Evolutionary conservation across 2,797 vertebrate genomes (phyloP).

Genomic region (Carcharodon carcharias): DNA sequence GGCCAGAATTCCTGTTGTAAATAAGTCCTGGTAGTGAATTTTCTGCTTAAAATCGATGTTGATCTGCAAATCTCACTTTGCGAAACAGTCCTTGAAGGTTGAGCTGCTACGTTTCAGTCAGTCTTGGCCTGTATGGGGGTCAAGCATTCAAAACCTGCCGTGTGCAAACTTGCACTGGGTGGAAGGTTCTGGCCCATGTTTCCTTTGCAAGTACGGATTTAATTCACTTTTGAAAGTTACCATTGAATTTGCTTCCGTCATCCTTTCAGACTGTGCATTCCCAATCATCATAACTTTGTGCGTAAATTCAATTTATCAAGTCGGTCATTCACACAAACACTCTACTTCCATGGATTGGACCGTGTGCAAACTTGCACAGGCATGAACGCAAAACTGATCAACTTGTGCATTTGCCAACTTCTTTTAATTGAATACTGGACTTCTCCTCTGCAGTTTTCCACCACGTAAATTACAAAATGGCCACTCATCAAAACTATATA

Average conservation of each 20-base stretch:
- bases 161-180: not conserved
- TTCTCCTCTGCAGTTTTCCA: not conserved
- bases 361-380: not conserved
- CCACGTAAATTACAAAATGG: not conserved
- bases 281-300: too few relatives aligned
- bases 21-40: not conserved
- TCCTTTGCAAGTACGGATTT: too few relatives aligned
- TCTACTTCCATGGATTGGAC: too few relatives aligned
- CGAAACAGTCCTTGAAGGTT: not conserved
- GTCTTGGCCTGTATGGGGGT: not conserved
- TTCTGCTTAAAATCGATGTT: not conserved
- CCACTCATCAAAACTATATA: not conserved
- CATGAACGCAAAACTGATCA: not conserved
- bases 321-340: too few relatives aligned
- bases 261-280: too few relatives aligned
- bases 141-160: not conserved
- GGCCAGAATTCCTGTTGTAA: not conserved
- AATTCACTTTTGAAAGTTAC: too few relatives aligned
- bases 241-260: too few relatives aligned
- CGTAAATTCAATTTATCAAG: too few relatives aligned
- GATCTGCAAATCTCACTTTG: not conserved
- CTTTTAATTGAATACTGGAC: not conserved
- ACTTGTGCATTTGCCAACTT: not conserved
- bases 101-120: not conserved
- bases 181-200: too few relatives aligned